Evolutionary conservation across 2,797 vertebrate genomes (phyloP).

Genomic region (Megalops cyprinoides): DNA sequence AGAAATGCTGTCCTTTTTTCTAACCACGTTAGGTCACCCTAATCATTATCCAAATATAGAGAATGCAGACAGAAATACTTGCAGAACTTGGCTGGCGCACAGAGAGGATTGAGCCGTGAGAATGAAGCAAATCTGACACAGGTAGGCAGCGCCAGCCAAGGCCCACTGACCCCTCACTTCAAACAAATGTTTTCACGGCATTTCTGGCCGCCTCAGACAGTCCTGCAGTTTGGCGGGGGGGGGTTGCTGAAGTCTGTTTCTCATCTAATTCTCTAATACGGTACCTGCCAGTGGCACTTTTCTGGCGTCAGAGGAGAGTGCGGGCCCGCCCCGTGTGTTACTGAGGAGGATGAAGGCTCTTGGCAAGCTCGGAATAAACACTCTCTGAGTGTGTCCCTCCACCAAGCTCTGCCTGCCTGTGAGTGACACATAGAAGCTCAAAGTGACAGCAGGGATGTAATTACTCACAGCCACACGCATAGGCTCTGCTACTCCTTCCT

Average conservation of each 20-base stretch:
- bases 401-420: background rate
- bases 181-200: constrained; percentile 18
- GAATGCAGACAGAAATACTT: background rate
- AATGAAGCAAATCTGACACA: constrained; percentile 6
- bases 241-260: background rate
- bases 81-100: background rate
- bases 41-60: constrained; percentile 16
- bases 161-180: constrained; percentile 7
- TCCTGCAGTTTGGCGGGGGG: background rate
- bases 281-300: background rate
- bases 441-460: background rate
- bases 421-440: background rate
- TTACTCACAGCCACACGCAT: background rate
- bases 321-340: background rate
- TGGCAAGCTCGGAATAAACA: background rate
- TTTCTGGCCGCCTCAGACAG: constrained; percentile 18
- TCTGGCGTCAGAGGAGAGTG: background rate
- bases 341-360: background rate
- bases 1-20: constrained; percentile 1
- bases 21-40: background rate
- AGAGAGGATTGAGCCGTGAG: constrained; percentile 9
- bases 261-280: background rate
- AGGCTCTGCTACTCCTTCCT: background rate
- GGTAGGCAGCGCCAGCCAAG: constrained; percentile 16
- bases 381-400: background rate